Percentiles rank a stretch among this genome's conserved stretches.
Evolutionary conservation across 2,888 invertebrate species (phyloP).

Genomic region (Drosophila antonietae): DNA sequence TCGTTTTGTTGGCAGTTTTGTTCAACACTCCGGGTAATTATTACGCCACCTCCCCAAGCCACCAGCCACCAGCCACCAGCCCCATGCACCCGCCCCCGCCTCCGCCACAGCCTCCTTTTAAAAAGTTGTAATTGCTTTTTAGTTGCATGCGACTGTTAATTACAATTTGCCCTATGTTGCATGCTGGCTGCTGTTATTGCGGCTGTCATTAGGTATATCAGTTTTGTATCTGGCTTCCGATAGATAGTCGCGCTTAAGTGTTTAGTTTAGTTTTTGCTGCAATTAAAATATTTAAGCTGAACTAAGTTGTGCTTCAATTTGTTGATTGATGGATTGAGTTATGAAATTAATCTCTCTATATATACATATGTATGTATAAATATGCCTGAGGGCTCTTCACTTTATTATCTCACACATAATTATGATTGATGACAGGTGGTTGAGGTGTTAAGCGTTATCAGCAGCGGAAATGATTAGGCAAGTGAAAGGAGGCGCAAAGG

Average conservation of each 20-base stretch:
- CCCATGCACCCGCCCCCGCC: not conserved
- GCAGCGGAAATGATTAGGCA: not conserved
- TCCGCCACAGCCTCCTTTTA: constrained; percentile 8
- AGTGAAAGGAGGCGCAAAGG: not conserved
- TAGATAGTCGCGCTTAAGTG: constrained; percentile 5
- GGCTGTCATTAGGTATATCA: constrained; percentile 38
- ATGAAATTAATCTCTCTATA: not conserved
- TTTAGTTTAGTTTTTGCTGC: not conserved
- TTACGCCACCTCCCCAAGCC: constrained; percentile 17
- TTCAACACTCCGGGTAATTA: constrained; percentile 38
- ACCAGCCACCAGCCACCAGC: not conserved
- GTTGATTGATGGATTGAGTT: constrained; percentile 13
- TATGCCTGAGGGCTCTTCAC: not conserved
- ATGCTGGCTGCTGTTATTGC: constrained; percentile 19
- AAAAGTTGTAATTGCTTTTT: constrained; percentile 27
- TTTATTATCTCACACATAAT: constrained; percentile 14
- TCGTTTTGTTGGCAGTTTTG: constrained; percentile 61
- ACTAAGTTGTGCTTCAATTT: not conserved
- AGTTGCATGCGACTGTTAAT: constrained; percentile 39
- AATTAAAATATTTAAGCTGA: constrained; percentile 13
- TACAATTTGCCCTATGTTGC: constrained; percentile 33
- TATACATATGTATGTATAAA: too few species aligned
- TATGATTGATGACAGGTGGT: constrained; percentile 2
- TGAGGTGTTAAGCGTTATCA: constrained; percentile 11
- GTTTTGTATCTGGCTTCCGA: constrained; percentile 5